Percentiles rank a stretch among this genome's conserved stretches.
phyloP scores from a whole-genome alignment of 2,113 vertebrate species.

The Apeltes quadracus region DNA sequence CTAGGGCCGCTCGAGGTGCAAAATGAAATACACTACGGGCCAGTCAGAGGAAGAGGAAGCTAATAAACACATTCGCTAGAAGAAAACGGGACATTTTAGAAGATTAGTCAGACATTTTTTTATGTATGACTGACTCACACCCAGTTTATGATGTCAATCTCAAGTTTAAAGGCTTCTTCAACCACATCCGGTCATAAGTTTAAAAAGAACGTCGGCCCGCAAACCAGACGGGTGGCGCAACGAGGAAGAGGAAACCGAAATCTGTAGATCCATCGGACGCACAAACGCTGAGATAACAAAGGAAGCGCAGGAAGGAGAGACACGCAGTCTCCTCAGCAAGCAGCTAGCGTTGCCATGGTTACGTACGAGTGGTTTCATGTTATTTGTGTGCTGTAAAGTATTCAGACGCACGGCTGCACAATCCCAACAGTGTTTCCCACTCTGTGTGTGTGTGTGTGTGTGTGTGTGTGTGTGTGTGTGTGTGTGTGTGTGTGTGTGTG shows the following conservation, averaged over 20 bases:
- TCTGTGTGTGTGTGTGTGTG: not conserved
- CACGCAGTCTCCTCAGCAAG: no score
- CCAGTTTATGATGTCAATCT: no score
- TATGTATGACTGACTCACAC: no score
- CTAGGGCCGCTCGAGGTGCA: not conserved
- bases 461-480: constrained; percentile 3
- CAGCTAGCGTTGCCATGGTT: not conserved
- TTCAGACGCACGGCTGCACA: not conserved
- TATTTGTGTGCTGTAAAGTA: not conserved
- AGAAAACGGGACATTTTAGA: no score
- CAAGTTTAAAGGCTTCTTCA: no score
- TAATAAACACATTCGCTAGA: no score
- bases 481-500: not conserved
- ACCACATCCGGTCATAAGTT: no score
- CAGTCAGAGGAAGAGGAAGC: no score
- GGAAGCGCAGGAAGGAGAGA: not conserved
- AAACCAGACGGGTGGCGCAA: no score
- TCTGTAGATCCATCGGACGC: not conserved
- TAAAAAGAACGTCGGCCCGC: no score
- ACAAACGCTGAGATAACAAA: no score
- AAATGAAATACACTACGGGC: not conserved
- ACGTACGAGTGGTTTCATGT: not conserved
- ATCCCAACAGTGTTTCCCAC: constrained; percentile 26
- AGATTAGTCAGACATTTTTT: no score
- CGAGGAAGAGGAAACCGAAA: not conserved